Conservation (phyloP, 1,140 invertebrate genomes). For the Teleopsis dalmanni region DNA sequence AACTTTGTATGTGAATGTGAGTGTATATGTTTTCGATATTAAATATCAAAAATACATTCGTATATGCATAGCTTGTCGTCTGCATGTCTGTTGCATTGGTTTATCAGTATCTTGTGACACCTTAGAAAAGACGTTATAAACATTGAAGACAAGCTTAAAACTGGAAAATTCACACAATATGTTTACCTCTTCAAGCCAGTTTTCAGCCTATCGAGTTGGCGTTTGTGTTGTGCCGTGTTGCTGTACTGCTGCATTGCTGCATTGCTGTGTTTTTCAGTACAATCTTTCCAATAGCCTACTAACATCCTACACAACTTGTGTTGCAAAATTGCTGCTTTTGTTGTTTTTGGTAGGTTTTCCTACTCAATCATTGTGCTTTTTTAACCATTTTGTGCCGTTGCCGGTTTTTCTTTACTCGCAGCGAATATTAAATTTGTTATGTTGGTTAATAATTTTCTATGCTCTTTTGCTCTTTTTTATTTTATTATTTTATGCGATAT, state of each 20-base stretch:
- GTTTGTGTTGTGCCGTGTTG: too few species aligned
- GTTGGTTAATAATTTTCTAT: conserved; percentile 4
- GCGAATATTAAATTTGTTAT: too few species aligned
- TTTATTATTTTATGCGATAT: not conserved
- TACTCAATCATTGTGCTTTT: conserved; percentile 3
- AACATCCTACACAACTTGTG: conserved; percentile 36
- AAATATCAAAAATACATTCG: too few species aligned
- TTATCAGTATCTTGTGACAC: too few species aligned
- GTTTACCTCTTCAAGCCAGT: not conserved
- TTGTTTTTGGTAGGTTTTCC: not conserved
- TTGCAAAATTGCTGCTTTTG: not conserved
- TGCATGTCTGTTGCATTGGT: too few species aligned
- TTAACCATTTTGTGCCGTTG: not conserved
- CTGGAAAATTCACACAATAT: conserved; percentile 2
- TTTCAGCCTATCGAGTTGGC: not conserved
- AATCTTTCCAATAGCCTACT: conserved; percentile 43
- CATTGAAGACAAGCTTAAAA: not conserved
- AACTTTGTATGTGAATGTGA: too few species aligned
- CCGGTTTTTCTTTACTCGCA: not conserved
- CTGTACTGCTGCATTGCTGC: too few species aligned
- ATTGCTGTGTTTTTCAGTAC: too few species aligned
- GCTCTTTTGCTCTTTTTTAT: conserved; percentile 2
- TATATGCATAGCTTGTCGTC: too few species aligned
- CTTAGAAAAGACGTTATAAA: too few species aligned
- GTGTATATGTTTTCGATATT: too few species aligned